phyloP scores from a whole-genome alignment of 1,140 invertebrate genomes.

The Watersipora subatra region DNA sequence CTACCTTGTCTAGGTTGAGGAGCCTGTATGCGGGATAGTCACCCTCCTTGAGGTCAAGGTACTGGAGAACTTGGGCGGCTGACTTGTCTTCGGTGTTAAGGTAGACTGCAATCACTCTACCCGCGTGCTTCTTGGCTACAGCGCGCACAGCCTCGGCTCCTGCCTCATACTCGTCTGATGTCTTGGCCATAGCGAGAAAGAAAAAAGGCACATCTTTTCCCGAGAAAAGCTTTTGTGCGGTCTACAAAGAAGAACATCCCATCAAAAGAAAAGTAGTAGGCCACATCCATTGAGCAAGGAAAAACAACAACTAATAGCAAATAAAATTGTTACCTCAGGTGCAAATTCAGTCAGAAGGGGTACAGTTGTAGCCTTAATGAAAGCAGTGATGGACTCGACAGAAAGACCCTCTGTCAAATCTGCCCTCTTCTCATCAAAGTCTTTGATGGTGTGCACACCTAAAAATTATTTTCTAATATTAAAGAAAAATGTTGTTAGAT shows the following conservation, averaged over 20 bases:
- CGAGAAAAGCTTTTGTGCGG: not conserved
- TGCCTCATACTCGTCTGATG: not conserved
- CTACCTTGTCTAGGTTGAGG: not conserved
- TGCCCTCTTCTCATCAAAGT: slow-evolving; percentile 85
- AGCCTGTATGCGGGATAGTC: not conserved
- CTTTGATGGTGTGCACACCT: not conserved
- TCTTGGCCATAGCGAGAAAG: not conserved
- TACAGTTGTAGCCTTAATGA: slow-evolving; percentile 69
- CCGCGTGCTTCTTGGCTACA: not conserved
- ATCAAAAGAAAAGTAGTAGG: too few species aligned
- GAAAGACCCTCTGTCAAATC: slow-evolving; percentile 59
- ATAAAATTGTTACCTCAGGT: slow-evolving; percentile 47
- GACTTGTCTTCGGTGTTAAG: not conserved
- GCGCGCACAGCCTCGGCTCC: not conserved
- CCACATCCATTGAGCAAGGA: too few species aligned
- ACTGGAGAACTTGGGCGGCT: not conserved
- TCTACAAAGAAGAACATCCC: too few species aligned
- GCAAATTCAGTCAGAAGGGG: slow-evolving; percentile 94
- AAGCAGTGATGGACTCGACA: slow-evolving; percentile 57
- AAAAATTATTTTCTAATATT: too few species aligned
- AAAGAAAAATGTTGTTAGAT: too few species aligned
- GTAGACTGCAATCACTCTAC: not conserved
- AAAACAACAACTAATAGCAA: too few species aligned
- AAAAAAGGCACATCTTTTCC: not conserved
- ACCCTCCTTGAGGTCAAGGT: not conserved